Evolutionary conservation across 2,888 invertebrate genomes (phyloP).

Genomic region (Mactromeris polynyma): DNA sequence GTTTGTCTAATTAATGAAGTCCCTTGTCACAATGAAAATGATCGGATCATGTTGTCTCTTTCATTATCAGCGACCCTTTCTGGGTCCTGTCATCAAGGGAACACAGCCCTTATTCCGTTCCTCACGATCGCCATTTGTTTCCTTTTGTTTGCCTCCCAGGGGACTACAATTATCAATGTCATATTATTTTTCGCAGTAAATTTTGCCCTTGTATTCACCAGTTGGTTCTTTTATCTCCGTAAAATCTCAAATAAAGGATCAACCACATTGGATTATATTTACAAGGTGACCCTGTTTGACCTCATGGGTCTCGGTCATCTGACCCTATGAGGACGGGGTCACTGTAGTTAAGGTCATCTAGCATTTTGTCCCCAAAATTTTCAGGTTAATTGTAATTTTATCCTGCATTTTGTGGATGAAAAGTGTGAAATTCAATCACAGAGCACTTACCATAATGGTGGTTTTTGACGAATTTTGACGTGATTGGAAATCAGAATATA

Average conservation of each 20-base stretch:
- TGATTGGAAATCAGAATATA: slow-evolving; percentile 36
- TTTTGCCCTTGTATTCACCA: slow-evolving; percentile 18
- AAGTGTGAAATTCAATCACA: slow-evolving; percentile 53
- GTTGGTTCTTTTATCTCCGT: slow-evolving; percentile 45
- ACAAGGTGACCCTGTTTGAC: slow-evolving; percentile 51
- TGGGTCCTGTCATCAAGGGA: slow-evolving; percentile 38
- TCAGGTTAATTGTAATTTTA: slow-evolving; percentile 62
- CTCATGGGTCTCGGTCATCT: slow-evolving; percentile 48
- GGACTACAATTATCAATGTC: slow-evolving; percentile 38
- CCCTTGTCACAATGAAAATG: slow-evolving; percentile 20
- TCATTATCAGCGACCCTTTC: slow-evolving; percentile 39
- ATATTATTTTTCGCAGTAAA: slow-evolving; percentile 22
- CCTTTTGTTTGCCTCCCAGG: slow-evolving; percentile 41
- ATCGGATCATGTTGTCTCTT: slow-evolving; percentile 4
- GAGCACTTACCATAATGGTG: slow-evolving; percentile 31
- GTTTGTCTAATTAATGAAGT: slow-evolving; percentile 26
- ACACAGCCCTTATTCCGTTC: slow-evolving; percentile 25
- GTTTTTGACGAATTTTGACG: slow-evolving; percentile 43
- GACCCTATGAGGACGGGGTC: slow-evolving; percentile 57
- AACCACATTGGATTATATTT: slow-evolving; percentile 49
- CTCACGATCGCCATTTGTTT: slow-evolving; percentile 30
- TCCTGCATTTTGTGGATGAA: slow-evolving; percentile 50
- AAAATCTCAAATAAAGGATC: slow-evolving; percentile 35
- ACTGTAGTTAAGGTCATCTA: slow-evolving; percentile 51
- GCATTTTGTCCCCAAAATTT: slow-evolving; percentile 24